phyloP scores from a whole-genome alignment of 2,797 vertebrate species.

The Coregonus ussuriensis region DNA sequence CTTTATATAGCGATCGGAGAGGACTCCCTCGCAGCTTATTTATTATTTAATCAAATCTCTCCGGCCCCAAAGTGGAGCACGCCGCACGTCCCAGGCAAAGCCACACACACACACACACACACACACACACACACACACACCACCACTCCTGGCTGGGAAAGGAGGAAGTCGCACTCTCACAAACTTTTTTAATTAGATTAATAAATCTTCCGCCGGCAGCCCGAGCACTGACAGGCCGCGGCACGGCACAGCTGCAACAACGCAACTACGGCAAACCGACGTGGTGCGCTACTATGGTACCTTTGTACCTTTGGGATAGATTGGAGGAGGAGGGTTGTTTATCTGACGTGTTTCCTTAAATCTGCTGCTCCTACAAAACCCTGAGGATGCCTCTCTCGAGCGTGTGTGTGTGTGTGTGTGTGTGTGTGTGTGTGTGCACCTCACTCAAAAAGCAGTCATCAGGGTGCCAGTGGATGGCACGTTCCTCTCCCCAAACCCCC shows the following conservation, averaged over 20 bases:
- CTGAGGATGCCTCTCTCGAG: slow-evolving; percentile 32
- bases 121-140: slow-evolving; percentile 3
- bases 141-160: slow-evolving; percentile 25
- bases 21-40: slow-evolving; percentile 47
- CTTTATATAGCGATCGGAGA: slow-evolving; percentile 38
- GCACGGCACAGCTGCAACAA: background rate
- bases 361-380: slow-evolving; percentile 59
- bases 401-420: slow-evolving; percentile 18
- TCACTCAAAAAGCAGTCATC: slow-evolving; percentile 38
- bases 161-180: slow-evolving; percentile 12
- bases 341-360: slow-evolving; percentile 48
- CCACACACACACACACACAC: background rate
- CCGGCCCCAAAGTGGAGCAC: slow-evolving; percentile 46
- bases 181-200: slow-evolving; percentile 50
- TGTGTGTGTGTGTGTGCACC: background rate
- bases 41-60: slow-evolving; percentile 60
- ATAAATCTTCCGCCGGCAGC: slow-evolving; percentile 34
- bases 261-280: background rate
- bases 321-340: background rate
- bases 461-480: slow-evolving; percentile 35
- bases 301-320: background rate
- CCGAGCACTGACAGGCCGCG: slow-evolving; percentile 1
- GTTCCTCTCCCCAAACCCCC: slow-evolving; percentile 11
- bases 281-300: background rate
- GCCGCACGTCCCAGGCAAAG: slow-evolving; percentile 44